Evolutionary conservation across 2,113 vertebrate species (phyloP).

Genomic region (Ptilorrhoa leucosticta): DNA sequence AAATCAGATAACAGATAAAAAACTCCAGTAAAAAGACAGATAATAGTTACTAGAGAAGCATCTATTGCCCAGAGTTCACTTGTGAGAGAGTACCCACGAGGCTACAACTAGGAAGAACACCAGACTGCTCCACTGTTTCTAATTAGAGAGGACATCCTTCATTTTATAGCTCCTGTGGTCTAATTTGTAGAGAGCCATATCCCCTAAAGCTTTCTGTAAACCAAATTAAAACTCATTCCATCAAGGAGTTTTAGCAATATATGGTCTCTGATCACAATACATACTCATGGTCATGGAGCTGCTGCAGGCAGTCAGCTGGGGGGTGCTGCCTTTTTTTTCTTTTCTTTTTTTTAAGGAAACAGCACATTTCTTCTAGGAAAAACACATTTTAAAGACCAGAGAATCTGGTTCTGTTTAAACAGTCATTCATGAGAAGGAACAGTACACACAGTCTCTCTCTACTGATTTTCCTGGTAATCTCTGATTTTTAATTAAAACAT

Average conservation of each 20-base stretch:
- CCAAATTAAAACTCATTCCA: slow-evolving; percentile 65
- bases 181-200: slow-evolving; percentile 54
- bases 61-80: slow-evolving; percentile 1
- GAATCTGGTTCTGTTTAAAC: slow-evolving; percentile 28
- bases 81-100: background rate
- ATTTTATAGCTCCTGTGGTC: slow-evolving; percentile 62
- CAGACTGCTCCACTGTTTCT: slow-evolving; percentile 52
- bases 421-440: background rate
- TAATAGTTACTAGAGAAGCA: background rate
- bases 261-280: slow-evolving; percentile 18
- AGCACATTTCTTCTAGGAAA: slow-evolving; percentile 24
- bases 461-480: background rate
- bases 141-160: slow-evolving; percentile 66
- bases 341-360: background rate
- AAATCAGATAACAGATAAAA: background rate
- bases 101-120: slow-evolving; percentile 31
- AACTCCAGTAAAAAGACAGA: background rate
- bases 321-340: background rate
- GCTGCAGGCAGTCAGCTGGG: slow-evolving; percentile 2
- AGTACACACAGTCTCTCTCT: background rate
- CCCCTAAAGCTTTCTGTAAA: slow-evolving; percentile 64
- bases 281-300: background rate
- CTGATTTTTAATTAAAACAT: background rate
- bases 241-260: slow-evolving; percentile 51
- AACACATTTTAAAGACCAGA: background rate